Evolutionary conservation across 1,140 invertebrate species (phyloP).

Genomic region (Sitobion miscanthi): DNA sequence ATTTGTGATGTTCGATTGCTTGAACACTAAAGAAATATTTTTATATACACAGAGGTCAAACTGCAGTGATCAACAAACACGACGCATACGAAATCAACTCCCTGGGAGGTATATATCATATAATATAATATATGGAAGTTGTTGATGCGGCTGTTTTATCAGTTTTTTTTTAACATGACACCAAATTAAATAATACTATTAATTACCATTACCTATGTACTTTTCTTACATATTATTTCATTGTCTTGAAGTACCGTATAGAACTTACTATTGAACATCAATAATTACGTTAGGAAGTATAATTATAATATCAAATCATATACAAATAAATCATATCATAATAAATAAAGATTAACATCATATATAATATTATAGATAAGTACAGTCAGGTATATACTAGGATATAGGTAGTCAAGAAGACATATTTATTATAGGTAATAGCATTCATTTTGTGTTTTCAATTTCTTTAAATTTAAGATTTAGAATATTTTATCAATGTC

Average conservation of each 20-base stretch:
- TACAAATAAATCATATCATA: background rate
- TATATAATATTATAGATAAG: background rate
- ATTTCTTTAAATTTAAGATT: slow-evolving; percentile 10
- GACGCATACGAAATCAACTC: slow-evolving; percentile 21
- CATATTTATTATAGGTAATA: background rate
- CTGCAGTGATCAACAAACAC: background rate
- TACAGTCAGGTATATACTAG: background rate
- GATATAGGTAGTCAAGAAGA: background rate
- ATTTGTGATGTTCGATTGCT: background rate
- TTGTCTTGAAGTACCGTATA: background rate
- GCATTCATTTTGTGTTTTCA: background rate
- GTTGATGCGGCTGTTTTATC: background rate
- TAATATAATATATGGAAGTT: background rate
- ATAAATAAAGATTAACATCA: background rate
- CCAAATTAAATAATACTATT: background rate
- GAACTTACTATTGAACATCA: background rate
- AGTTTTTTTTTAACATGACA: background rate
- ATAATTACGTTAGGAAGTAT: background rate
- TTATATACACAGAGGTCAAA: slow-evolving; percentile 38
- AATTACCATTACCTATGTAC: background rate
- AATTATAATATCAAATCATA: background rate
- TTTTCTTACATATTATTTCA: background rate
- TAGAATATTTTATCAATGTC: background rate
- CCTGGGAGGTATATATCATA: slow-evolving; percentile 34
- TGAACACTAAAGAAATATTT: background rate